These are phyloP conservation scores for Drosophila macrospina DNA, from an alignment of 2,888 invertebrate genomes.

Conservation along the genomic window DNA sequence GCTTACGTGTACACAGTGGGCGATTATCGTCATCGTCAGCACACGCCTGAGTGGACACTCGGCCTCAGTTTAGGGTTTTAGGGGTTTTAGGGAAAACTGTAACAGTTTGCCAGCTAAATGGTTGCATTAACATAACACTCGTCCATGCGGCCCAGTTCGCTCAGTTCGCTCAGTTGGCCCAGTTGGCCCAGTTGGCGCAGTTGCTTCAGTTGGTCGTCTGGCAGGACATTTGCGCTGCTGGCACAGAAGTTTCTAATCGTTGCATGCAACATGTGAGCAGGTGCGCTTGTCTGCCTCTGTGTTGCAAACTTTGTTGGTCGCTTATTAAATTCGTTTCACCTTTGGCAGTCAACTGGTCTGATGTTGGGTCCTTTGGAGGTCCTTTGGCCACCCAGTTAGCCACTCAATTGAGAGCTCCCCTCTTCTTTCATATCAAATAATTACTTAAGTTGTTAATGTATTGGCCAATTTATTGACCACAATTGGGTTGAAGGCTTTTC, in stretches of 20 bases:
- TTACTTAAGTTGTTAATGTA: conserved; percentile 29
- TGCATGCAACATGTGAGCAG: conserved; percentile 22
- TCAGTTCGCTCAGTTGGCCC: conserved; percentile 9
- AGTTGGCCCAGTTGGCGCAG: not conserved
- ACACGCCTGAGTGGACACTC: conserved; percentile 51
- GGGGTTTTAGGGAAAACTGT: conserved; percentile 30
- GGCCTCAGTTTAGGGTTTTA: conserved; percentile 33
- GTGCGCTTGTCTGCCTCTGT: conserved; percentile 10
- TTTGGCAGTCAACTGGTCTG: conserved; percentile 30
- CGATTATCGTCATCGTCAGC: conserved; percentile 26
- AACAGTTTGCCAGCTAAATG: conserved; percentile 57
- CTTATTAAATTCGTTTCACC: conserved; percentile 30
- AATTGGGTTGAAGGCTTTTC: conserved; percentile 12
- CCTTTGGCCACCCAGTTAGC: conserved; percentile 22
- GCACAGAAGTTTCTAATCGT: conserved; percentile 65
- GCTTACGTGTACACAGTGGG: conserved; percentile 4
- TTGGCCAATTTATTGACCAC: conserved; percentile 6
- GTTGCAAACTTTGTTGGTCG: conserved; percentile 41
- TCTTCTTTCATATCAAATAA: conserved; percentile 25
- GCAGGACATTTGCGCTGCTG: conserved; percentile 42
- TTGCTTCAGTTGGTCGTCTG: conserved; percentile 19
- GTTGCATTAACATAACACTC: conserved; percentile 45
- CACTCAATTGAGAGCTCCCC: conserved; percentile 31
- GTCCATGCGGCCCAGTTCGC: not conserved
- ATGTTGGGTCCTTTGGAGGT: not conserved